Evolutionary conservation across 2,797 vertebrate genomes (phyloP), one percentile per base, ranked within the genome.

Genomic region (Chaunax sp.): DNA sequence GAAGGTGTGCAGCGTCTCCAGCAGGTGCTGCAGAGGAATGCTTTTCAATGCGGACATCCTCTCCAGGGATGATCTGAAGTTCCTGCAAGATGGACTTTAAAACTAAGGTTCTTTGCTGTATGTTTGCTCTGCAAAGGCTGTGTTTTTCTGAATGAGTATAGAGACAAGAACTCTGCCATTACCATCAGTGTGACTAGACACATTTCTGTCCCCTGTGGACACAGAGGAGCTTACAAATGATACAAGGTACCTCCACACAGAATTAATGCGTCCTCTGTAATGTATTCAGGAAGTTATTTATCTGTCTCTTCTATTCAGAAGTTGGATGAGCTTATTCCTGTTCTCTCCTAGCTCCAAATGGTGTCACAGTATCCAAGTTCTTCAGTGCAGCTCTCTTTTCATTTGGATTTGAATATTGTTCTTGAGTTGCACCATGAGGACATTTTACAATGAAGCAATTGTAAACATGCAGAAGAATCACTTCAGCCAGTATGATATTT

Each of bases 101-200:
- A 77, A 64, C n/a, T 25, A 23, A 11, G n/a, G 56, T 70, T 65
- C 41, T 64, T 37, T 37, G 26, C 28, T 30, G 41, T 55, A 19
- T 82, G 46, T 80, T 68, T 60, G 40, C 64, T 37, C 59, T 56
- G 50, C 61, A 20, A 35, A 43, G 9, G 40, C 51, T 28, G 57
- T 43, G 40, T 66, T 55, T 43, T 43, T 13, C 23, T 53, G 38
- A 46, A 13, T 63, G 72, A 78, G 54, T 46, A 44, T 62, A 77
- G 60, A 57, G 75, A 74, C 59, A 60, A 67, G 62, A 79, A 51
- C 78, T 76, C 57, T 25, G 53, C 56, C 62, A 64, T 78, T 33
- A 54, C 60, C 25, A 22, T 70, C 16, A n/a, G 15, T 14, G 64
- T 43, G 58, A 71, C 56, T 56, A 40, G 61, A 69, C 60, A 69